Conservation (phyloP, 2,113 vertebrate species). For the Lasiurus borealis region DNA sequence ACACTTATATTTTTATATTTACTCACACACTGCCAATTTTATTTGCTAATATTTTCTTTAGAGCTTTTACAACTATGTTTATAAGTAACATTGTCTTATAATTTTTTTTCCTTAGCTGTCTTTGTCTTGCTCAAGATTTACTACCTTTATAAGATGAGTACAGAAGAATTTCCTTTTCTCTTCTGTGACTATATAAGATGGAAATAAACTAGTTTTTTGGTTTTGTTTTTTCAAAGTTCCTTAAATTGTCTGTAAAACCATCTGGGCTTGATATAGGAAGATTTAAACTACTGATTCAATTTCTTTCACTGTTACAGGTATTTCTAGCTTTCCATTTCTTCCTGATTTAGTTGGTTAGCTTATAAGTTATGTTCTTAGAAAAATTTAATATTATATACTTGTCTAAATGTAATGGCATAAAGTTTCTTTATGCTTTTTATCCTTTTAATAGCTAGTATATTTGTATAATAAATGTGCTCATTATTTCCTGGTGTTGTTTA, state of each 20-base stretch:
- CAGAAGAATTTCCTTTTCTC: not conserved
- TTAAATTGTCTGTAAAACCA: conserved; percentile 28
- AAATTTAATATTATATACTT: not conserved
- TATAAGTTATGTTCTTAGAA: conserved; percentile 7
- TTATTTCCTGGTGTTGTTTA: not conserved
- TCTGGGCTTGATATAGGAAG: conserved; percentile 4
- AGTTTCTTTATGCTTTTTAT: not conserved
- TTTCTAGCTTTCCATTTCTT: not conserved
- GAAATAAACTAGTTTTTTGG: not conserved
- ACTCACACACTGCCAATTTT: not conserved
- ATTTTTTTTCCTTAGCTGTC: not conserved
- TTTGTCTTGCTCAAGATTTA: not conserved
- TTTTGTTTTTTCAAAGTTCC: not conserved
- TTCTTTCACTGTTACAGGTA: conserved; percentile 43
- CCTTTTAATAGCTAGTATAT: not conserved
- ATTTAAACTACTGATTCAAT: conserved; percentile 37
- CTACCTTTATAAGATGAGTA: not conserved
- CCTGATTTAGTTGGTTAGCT: not conserved
- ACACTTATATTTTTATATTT: not conserved
- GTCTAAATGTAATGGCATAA: not conserved
- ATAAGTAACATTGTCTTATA: not conserved
- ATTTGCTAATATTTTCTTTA: conserved; percentile 2
- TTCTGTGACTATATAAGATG: not conserved
- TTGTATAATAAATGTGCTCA: not conserved
- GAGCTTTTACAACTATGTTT: not conserved